Evolutionary conservation across 2,888 invertebrate genomes (phyloP), one percentile per base, ranked within the genome.

Genomic region (Auanema freiburgensis): DNA sequence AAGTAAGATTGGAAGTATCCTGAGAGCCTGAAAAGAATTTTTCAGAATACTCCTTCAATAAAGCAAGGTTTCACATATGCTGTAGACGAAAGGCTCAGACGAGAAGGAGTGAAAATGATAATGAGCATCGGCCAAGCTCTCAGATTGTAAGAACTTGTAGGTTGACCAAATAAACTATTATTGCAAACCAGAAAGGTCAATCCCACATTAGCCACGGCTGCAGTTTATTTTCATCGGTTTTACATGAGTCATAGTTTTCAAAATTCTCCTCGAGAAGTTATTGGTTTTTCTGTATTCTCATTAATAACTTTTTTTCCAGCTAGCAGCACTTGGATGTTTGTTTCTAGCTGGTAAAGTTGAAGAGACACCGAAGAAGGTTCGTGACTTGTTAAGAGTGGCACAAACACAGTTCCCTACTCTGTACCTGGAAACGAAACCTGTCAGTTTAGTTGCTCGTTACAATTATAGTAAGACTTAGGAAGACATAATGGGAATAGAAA

Each of bases 351-450:
- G 98, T 0, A 98, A 98, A 88, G 96, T 97, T 14, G 98, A 99
- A 85, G 98, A 98, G 87, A 98, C 97, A n/a, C 98, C 98, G 59
- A 98, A 99, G 85, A 98, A 98, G 87, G 95, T 95, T 85, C 92
- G 92, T 85, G 97, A 98, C 85, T 92, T 98, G 56, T 93, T 97
- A 60, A 91, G 91, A 86, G 91, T 90, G 61, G 93, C 94, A 0
- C 90, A 60, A 0, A 67, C 57, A 1, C 25, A 49, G 18, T 57
- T 57, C 42, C 62, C 57, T n/a, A n/a, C 52, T 10, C 12, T 52
- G 5, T 52, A 23, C 12, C 3, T 6, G 24, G 24, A n/a, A n/a
- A 52, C n/a, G 8, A 46, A 21, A 46, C 16, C 21, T 5, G 46
- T 16, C 3, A 18, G 46, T 18, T 10, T 43, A 43, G 43, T 12